These are phyloP conservation scores for Cepaea hortensis DNA, from an alignment of 2,888 invertebrate genomes.

Conservation along the genomic window DNA sequence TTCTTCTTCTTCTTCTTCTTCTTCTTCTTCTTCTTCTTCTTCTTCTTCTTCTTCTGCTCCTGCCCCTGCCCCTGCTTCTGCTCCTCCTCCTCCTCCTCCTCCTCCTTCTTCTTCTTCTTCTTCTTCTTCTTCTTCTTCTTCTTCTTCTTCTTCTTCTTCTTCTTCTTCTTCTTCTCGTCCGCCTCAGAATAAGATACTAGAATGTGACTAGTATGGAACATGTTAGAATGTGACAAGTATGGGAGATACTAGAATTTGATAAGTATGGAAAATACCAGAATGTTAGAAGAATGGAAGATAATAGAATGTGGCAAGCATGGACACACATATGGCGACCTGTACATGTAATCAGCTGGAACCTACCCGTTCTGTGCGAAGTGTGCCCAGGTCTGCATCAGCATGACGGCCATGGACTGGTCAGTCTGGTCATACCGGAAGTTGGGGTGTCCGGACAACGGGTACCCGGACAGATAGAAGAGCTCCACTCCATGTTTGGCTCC, in stretches of 20 bases:
- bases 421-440: conserved; percentile 63
- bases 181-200: too few relatives aligned
- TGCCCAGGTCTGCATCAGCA: conserved; percentile 68
- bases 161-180: neutral
- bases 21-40: neutral
- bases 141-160: conserved; percentile 7
- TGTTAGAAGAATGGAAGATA: too few relatives aligned
- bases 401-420: conserved; percentile 63
- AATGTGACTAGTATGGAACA: too few relatives aligned
- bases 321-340: too few relatives aligned
- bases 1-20: neutral
- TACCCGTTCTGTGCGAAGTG: conserved; percentile 74
- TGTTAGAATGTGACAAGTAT: too few relatives aligned
- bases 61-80: neutral
- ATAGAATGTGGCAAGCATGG: too few relatives aligned
- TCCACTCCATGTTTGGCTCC: conserved; percentile 70
- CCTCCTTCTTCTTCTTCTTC: neutral
- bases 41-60: neutral
- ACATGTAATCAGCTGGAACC: conserved; percentile 12
- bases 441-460: conserved; percentile 66
- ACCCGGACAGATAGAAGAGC: conserved; percentile 71
- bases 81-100: neutral
- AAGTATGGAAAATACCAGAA: too few relatives aligned
- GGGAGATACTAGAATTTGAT: too few relatives aligned
- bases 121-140: conserved; percentile 1